These are phyloP conservation scores for Tachuris rubrigastra DNA, from an alignment of 2,113 vertebrate species.

Conservation along the genomic window DNA sequence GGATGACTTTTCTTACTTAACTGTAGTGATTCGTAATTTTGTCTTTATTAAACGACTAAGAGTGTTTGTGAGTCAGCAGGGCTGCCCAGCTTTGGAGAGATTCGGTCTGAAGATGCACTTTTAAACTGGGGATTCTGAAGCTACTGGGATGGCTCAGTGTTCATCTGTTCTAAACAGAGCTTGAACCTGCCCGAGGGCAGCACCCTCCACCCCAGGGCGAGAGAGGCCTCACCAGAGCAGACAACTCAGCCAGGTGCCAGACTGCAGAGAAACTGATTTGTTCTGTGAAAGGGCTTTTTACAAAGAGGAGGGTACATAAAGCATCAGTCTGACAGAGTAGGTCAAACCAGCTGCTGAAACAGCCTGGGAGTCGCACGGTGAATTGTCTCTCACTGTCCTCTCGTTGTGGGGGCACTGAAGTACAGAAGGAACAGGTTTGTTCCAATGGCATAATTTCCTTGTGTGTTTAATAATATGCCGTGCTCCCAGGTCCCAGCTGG, in stretches of 20 bases:
- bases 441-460: background rate
- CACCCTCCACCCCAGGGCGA: background rate
- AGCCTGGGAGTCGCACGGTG: fast-evolving
- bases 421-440: background rate
- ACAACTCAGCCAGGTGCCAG: background rate
- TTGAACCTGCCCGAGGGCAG: background rate
- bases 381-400: background rate
- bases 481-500: background rate
- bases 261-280: background rate
- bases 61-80: background rate
- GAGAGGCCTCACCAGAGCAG: background rate
- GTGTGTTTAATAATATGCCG: background rate
- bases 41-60: background rate
- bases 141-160: background rate
- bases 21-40: background rate
- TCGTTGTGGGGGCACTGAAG: background rate
- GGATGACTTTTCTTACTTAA: background rate
- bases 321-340: background rate
- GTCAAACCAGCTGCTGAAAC: background rate
- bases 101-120: constrained; percentile 26
- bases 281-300: background rate
- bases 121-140: background rate
- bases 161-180: background rate
- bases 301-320: background rate
- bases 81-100: background rate